Base-by-base conservation (phyloP, 2,888 invertebrate genomes). In the Dynastes maya region DNA sequence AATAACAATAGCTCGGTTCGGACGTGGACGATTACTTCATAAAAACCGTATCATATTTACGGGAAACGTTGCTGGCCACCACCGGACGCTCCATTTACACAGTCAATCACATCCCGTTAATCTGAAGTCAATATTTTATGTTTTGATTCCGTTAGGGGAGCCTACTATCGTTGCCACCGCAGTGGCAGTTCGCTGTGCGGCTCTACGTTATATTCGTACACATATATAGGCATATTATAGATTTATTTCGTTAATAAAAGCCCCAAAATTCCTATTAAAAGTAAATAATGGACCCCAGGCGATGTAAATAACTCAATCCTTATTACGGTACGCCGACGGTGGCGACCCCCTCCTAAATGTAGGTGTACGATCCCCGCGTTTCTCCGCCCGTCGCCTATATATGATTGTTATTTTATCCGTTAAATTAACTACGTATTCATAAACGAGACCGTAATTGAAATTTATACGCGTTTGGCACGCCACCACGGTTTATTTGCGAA, bases 281-380 rank as follows among this genome's bases (percentile, higher is more conserved):
- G 87, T 87, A 88, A 88, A 88, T 88, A 87, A 88, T 88, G 86
- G 86, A 87, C 86, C 86, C 87, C 87, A 84, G 82, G 84, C 85
- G 87, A 86, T 86, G 86, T 86, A 87, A 87, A 87, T 88, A 88
- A 87, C 86, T 88, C 87, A 86, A 85, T 84, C 85, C 85, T 86
- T 85, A 85, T 86, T 86, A 86, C 80, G 80, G 83, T 84, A 84
- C 82, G 80, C 81, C 55, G 27, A 22, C 22, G 55, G 55, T 16
- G 55, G 55, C n/a, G 55, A 16, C 22, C 11, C 45, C 45, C 45
- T 45, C 45, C 45, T 45, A 45, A 45, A 45, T 45, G 8, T 45
- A 45, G 45, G 45, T 45, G 45, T 45, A 45, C 45, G 45, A 8
- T 11, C 45, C 45, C 45, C 45, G 45, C 45, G 45, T 45, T 45